Percentiles rank a stretch among this genome's conserved stretches.
These are phyloP conservation scores for Pandemis cinnamomeana DNA, from an alignment of 2,888 invertebrate genomes.

Conservation along the genomic window DNA sequence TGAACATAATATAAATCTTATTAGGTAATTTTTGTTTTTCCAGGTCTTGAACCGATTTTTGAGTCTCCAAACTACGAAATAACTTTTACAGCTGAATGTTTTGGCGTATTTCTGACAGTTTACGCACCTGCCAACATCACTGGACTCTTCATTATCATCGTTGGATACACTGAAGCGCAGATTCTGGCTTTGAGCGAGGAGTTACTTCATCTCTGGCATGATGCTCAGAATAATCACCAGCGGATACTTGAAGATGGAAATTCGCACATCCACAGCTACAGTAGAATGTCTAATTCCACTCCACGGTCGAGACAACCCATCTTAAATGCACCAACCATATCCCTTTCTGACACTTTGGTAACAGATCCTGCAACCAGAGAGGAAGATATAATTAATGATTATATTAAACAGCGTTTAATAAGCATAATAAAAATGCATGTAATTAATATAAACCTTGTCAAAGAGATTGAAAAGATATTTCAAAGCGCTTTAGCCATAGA, in stretches of 20 bases:
- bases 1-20: too few relatives aligned
- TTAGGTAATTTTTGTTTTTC: slow-evolving; percentile 8
- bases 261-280: slow-evolving; percentile 36
- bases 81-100: slow-evolving; percentile 46
- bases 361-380: background rate
- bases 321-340: background rate
- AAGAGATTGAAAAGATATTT: slow-evolving; percentile 55
- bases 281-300: background rate
- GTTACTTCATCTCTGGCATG: slow-evolving; percentile 56
- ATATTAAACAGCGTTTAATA: slow-evolving; percentile 51
- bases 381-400: background rate
- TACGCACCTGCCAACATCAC: slow-evolving; percentile 57
- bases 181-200: slow-evolving; percentile 62
- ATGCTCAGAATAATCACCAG: slow-evolving; percentile 27
- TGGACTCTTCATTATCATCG: slow-evolving; percentile 56
- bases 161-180: slow-evolving; percentile 65
- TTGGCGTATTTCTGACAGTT: slow-evolving; percentile 50
- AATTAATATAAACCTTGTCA: slow-evolving; percentile 51
- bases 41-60: slow-evolving; percentile 65
- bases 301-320: background rate
- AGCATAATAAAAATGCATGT: slow-evolving; percentile 56
- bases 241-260: slow-evolving; percentile 13
- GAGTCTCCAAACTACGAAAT: slow-evolving; percentile 66
- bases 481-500: slow-evolving; percentile 59
- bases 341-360: background rate